phyloP scores from a whole-genome alignment of 2,797 vertebrate species.

The Rhincodon typus region DNA sequence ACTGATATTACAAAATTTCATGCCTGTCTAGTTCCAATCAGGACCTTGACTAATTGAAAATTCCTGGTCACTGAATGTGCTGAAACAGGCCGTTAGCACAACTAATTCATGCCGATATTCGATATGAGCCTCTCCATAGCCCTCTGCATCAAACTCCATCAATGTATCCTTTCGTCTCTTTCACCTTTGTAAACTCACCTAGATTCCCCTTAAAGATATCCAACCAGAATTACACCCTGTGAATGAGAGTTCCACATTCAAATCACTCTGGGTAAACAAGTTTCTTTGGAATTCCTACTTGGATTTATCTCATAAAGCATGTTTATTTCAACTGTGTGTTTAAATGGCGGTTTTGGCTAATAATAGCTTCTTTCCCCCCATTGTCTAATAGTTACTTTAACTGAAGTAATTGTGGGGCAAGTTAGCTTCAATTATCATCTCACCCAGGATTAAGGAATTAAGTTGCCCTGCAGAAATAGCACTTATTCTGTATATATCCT shows the following conservation, averaged over 20 bases:
- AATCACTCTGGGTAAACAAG: not conserved
- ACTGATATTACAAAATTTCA: not conserved
- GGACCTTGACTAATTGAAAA: too few relatives aligned
- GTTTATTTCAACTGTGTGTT: not conserved
- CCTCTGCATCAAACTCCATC: too few relatives aligned
- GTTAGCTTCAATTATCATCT: not conserved
- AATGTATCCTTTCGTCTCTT: too few relatives aligned
- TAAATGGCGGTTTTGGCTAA: conserved; percentile 4
- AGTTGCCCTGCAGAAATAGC: not conserved
- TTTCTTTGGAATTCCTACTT: not conserved
- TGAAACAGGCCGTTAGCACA: not conserved
- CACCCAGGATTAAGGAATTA: not conserved
- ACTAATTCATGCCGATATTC: too few relatives aligned
- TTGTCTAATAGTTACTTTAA: conserved; percentile 27
- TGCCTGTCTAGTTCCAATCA: not conserved
- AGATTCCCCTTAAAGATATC: not conserved
- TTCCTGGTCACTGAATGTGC: too few relatives aligned
- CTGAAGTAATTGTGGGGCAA: conserved; percentile 16
- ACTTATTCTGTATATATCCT: not conserved
- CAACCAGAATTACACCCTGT: not conserved
- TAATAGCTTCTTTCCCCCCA: conserved; percentile 1
- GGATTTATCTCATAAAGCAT: not conserved
- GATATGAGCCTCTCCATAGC: too few relatives aligned
- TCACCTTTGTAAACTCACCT: not conserved
- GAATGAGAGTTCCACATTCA: not conserved